These are phyloP conservation scores for Drosophila ficusphila DNA, from an alignment of 1,140 invertebrate genomes.

Conservation along the genomic window DNA sequence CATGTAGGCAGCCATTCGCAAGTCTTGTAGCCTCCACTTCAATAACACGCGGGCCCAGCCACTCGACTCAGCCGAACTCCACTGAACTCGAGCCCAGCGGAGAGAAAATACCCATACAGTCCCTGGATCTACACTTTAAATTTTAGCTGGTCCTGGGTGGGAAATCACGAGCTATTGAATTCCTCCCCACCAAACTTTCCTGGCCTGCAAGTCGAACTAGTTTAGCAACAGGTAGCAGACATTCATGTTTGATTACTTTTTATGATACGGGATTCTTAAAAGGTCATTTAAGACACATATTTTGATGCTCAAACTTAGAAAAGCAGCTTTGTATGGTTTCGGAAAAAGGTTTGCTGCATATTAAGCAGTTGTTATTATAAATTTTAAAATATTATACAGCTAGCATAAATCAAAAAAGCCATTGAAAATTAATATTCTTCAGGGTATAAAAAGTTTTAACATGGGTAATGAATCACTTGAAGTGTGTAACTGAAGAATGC, in stretches of 20 bases:
- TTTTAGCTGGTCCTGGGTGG: background rate
- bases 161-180: background rate
- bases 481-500: too few relatives aligned
- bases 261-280: background rate
- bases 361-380: too few relatives aligned
- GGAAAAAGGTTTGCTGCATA: too few relatives aligned
- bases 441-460: too few relatives aligned
- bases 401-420: too few relatives aligned
- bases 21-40: slow-evolving; percentile 73
- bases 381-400: too few relatives aligned
- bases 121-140: background rate
- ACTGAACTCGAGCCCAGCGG: slow-evolving; percentile 26
- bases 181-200: background rate
- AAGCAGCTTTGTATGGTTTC: too few relatives aligned
- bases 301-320: background rate
- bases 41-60: slow-evolving; percentile 51
- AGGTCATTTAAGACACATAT: background rate
- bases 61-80: slow-evolving; percentile 19
- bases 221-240: background rate
- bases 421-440: too few relatives aligned
- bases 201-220: background rate
- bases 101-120: background rate
- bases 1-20: slow-evolving; percentile 59
- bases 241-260: background rate
- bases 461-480: too few relatives aligned